phyloP scores from a whole-genome alignment of 2,113 vertebrate species.

The Morone saxatilis region DNA sequence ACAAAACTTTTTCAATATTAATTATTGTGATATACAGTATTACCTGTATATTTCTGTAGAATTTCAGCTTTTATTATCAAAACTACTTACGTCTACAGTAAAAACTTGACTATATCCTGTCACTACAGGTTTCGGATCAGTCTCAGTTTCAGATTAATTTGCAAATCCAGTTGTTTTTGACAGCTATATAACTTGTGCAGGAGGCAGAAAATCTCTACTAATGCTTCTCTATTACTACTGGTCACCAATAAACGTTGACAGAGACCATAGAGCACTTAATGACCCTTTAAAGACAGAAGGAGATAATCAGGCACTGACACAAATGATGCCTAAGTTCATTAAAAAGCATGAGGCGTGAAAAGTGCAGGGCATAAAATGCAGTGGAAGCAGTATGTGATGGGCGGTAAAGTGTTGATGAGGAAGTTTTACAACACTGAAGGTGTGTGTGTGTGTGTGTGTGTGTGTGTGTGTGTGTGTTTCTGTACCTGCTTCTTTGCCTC shows the following conservation, averaged over 20 bases:
- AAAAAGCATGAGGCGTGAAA: constrained; percentile 49
- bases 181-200: constrained; percentile 9
- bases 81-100: background rate
- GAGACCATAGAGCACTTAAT: constrained; percentile 44
- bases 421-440: constrained; percentile 9
- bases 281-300: constrained; percentile 53
- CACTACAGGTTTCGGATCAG: background rate
- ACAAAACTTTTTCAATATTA: background rate
- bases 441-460: background rate
- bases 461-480: background rate
- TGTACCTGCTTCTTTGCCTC: constrained; percentile 93
- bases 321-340: constrained; percentile 39
- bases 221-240: constrained; percentile 3
- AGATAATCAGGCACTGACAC: constrained; percentile 28
- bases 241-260: constrained; percentile 34
- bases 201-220: constrained; percentile 41
- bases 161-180: constrained; percentile 2
- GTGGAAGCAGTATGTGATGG: constrained; percentile 34
- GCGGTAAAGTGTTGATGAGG: constrained; percentile 12
- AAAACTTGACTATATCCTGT: background rate
- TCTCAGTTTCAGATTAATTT: too few relatives aligned
- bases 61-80: background rate
- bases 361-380: constrained; percentile 39
- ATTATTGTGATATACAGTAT: background rate
- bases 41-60: background rate